Base-by-base conservation (phyloP, 2,888 invertebrate genomes). In the Papilio elwesi region DNA sequence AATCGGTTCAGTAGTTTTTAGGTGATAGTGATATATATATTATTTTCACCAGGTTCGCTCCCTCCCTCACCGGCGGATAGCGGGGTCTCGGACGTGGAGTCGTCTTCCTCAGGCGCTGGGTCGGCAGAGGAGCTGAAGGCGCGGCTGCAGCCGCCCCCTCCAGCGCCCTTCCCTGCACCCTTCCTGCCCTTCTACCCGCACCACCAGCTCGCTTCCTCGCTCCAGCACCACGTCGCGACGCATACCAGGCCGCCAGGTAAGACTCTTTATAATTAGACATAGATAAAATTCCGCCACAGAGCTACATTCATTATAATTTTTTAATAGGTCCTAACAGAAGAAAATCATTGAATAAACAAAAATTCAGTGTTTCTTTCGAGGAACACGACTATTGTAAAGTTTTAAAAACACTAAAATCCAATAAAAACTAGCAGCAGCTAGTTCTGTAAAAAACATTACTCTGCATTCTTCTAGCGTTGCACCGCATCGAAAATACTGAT, bases 31-130 rank as follows among this genome's bases (percentile, higher is more conserved):
- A 11, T 55, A 1, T 26, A 26, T 26, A 1, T 71, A n/a, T n/a
- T n/a, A n/a, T 73, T 9, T 13, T 59, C 83, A 85, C 1, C 94
- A 97, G 98, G 98, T 90, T 98, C 98, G 83, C 96, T 99, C 87
- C 99, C 99, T 77, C 98, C 99, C 70, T 98, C 98, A 90, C 99
- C 99, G 77, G 98, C 98, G 70, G 99, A 99, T 95, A 98, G 98
- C 88, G 99, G 99, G 76, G 98, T 99, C 69, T 98, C 98, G 74
- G 99, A 99, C 92, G 98, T 99, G 83, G 99, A 99, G 94, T 98
- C 98, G 81, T 98, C 98, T 78, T 98, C 98, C 81, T 96, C 96
- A 59, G 96, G 96, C 76, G 97, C 96, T 9, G 96, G 96, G 71
- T 95, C 95, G 36, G 96, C 95, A 75, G 97, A 98, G 90, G 98